Evolutionary conservation across 2,797 vertebrate genomes (phyloP), one percentile per base, ranked within the genome.

Genomic region (Sebastes nivosus): DNA sequence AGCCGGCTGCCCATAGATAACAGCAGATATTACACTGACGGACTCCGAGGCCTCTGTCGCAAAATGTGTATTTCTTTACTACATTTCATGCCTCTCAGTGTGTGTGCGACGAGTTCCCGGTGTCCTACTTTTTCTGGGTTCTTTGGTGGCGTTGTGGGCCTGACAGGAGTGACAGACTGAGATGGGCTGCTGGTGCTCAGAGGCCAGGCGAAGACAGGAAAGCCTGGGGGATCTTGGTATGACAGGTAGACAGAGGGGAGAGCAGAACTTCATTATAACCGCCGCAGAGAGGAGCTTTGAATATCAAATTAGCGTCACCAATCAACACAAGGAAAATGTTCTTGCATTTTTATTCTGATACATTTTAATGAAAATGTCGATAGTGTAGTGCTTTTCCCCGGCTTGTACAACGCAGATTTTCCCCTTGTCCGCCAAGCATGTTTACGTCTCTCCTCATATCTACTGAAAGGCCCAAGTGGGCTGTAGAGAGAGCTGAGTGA

Each of bases 111-210:
- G 76, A 88, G 80, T 87, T 91, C 79, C 90, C 58, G 1, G 80
- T 89, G 93, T 89, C 90, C 94, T 94, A 94, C 90, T 95, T 95
- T 95, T 95, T 94, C 88, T 8, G 68, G 81, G 80, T 84, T 91
- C 83, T 90, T 90, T 81, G 88, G 91, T 93, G 92, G 91, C 80
- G 76, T 83, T 89, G 84, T 79, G 82, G 91, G 90, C 78, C 83
- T 88, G 90, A 92, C 92, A 91, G 92, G 65, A 86, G 91, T 93
- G 92, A 94, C 91, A 92, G 93, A 94, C 92, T 90, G 90, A 94
- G 92, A 92, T 87, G 91, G 90, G 91, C 91, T 88, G 88, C 85
- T 86, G 93, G 90, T 89, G 80, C 91, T 93, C 74, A 63, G 91
- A 88, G 92, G 88, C 84, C 91, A 77, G 75, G 83, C 79, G 67